Evolutionary conservation across 2,113 vertebrate genomes (phyloP), one percentile per base, ranked within the genome.

Genomic region (Erythrolamprus reginae): DNA sequence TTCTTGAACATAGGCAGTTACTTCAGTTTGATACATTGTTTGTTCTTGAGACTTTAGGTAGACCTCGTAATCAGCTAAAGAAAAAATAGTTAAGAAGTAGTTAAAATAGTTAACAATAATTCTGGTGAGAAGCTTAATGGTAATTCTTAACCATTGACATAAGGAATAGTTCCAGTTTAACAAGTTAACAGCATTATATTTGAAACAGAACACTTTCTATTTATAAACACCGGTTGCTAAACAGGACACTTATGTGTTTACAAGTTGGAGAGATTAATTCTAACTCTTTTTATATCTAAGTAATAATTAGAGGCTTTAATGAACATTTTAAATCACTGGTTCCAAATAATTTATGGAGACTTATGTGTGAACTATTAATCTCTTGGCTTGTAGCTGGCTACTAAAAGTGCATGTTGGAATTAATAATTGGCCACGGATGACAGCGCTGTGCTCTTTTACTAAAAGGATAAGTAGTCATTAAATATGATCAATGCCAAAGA

Each of bases 21-120:
- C 93, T 96, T 99, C 98, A 82, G 97, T 98, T 96, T 97, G 98
- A 94, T 98, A 98, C 10, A 97, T 98, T 95, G 97, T 94, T 90
- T 98, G 98, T 92, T 98, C 96, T 93, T 98, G 97, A 0, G 97
- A 98, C 96, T 98, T 99, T 97, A 99, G 96, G 92, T 98, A 97
- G 83, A 97, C 95, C 89, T 99, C 98, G 24, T 98, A 99, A 94
- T 98, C 97, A 97, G 97, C 99, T 99, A 96, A 87, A 94, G 92
- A 89, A 89, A 93, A 95, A 56, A 58, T 19, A 85, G 93, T 93
- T 95, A 51, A 17, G 8, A 51, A 85, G 51, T 51, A 51, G 15
- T 89, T 94, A 95, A 56, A 42, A 93, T 93, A 95, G 5, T 42
- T 77, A 42, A 77, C 58, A 93, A 89, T 89, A 42, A 89, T 83